Evolutionary conservation across 1,140 invertebrate species (phyloP), one percentile per base, ranked within the genome.

Genomic region (Leptonema lineaticorne): DNA sequence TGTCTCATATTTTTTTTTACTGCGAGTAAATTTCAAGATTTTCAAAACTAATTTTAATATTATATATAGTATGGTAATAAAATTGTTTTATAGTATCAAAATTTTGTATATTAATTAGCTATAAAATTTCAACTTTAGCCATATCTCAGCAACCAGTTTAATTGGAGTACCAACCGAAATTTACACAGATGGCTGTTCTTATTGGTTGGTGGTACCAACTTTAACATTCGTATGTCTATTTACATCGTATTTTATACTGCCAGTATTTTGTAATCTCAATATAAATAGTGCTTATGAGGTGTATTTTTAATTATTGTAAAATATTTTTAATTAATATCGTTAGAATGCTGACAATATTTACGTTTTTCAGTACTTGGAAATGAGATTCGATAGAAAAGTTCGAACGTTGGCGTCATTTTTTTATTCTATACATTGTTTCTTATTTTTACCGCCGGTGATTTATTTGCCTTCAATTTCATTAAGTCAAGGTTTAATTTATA

Each of bases 241-340:
- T 0, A 85, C 93, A 73, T 85, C 87, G 16, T 82, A 82, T 29
- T 56, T 84, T 18, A 84, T 79, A 64, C 83, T 96, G 7, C 94
- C 94, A 1, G 89, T 95, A 0, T 95, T 94, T 78, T 93, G 90
- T 75, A 85, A 87, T 50, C 83, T 95, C 1, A 86, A 91, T 76
- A 88, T 92, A 45, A 92, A 90, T 20, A 93, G 91, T 57, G 90
- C 88, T 8, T 95, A 94, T 78, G 89, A 95, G 86, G 92, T 92
- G 86, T 76, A 33, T 73, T 46, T 18, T 26, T n/a, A 14, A n/a
- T 37, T 67, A 18, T 28, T 50, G 11, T 28, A 59, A 30, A 28
- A 33, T 18, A 20, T 45, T 20, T 3, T 26, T 41, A 6, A 64
- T 26, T 28, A 50, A 11, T 33, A 6, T 33, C 30, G 11, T n/a